A percentile compares a stretch with the other conserved stretches of the same genome.
phyloP scores from a whole-genome alignment of 2,113 vertebrate species.

The Aleadryas rufinucha region DNA sequence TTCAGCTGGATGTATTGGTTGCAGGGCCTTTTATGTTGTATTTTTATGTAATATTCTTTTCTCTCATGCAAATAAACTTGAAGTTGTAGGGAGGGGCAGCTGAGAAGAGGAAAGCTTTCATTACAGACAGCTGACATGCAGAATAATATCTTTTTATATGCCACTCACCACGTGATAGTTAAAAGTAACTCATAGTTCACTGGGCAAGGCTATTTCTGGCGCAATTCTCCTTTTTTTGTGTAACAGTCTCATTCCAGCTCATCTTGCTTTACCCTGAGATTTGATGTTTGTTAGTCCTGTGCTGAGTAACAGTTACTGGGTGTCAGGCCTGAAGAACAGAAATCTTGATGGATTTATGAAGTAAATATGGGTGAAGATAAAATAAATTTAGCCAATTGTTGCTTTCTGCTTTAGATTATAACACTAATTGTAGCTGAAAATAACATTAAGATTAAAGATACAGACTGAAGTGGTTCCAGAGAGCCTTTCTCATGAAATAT shows the following conservation, averaged over 20 bases:
- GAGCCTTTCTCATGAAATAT: constrained; percentile 4
- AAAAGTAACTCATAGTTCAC: constrained; percentile 39
- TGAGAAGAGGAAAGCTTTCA: constrained; percentile 15
- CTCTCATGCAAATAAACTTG: constrained; percentile 17
- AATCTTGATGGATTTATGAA: not conserved
- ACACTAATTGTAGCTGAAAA: not conserved
- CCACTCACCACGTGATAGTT: not conserved
- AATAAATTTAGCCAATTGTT: not conserved
- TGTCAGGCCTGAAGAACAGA: not conserved
- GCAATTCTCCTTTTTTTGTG: not conserved
- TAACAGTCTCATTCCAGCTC: not conserved
- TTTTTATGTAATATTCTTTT: not conserved
- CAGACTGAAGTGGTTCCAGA: not conserved
- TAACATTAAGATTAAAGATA: not conserved
- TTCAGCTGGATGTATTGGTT: not conserved
- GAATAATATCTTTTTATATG: constrained; percentile 4
- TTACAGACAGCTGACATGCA: constrained; percentile 24
- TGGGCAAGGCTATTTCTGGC: constrained; percentile 43
- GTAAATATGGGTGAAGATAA: not conserved
- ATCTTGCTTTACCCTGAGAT: not conserved
- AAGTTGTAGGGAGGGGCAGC: constrained; percentile 16
- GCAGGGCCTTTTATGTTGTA: not conserved
- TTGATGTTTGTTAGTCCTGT: not conserved
- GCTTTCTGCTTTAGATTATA: not conserved
- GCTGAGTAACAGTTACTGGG: not conserved